Evolutionary conservation across 2,888 invertebrate genomes (phyloP).

Genomic region (Embidobia sp.): DNA sequence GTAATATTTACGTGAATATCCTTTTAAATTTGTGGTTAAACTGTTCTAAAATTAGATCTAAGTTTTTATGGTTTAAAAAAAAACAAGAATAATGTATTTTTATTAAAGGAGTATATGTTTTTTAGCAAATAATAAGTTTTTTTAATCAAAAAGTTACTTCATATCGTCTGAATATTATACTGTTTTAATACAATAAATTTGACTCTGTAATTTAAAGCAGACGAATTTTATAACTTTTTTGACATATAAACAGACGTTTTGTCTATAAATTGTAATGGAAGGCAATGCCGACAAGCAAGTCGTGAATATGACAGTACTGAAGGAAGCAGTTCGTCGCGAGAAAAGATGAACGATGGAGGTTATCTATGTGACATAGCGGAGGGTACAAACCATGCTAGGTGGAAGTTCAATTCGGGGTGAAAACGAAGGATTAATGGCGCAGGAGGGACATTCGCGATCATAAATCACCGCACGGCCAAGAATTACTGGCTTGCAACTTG

Average conservation of each 20-base stretch:
- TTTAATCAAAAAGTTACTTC: no score
- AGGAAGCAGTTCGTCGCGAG: conserved; percentile 62
- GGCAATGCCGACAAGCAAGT: conserved; percentile 56
- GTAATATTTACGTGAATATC: no score
- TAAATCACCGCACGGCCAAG: conserved; percentile 83
- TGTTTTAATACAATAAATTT: no score
- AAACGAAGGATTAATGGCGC: conserved; percentile 82
- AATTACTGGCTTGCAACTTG: conserved; percentile 85
- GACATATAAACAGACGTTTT: conserved; percentile 19
- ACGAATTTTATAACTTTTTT: conserved; percentile 19
- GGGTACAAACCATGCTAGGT: conserved; percentile 70
- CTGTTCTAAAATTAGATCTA: no score
- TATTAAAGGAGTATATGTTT: no score
- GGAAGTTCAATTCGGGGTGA: conserved; percentile 79
- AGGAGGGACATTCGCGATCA: conserved; percentile 83
- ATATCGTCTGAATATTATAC: no score
- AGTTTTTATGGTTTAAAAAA: no score
- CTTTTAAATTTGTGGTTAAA: no score
- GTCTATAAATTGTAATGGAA: conserved; percentile 54
- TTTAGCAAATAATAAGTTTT: no score
- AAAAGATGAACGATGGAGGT: conserved; percentile 63
- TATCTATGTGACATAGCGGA: conserved; percentile 59
- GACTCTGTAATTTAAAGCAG: conserved; percentile 3
- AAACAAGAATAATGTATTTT: no score
- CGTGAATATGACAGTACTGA: conserved; percentile 58